phyloP scores from a whole-genome alignment of 2,113 vertebrate species.

The Marmota monax region DNA sequence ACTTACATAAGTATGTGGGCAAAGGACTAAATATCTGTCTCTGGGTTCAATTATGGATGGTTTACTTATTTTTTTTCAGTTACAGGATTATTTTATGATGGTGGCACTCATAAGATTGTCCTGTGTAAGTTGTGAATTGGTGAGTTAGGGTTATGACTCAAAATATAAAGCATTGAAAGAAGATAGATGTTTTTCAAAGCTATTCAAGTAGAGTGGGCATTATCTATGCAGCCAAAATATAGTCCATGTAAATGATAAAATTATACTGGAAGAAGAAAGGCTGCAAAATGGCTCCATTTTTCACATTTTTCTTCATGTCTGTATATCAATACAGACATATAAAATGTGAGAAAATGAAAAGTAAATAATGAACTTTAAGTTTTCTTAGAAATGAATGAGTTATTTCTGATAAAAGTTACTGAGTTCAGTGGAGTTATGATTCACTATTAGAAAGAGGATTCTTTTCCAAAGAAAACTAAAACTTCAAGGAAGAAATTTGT shows the following conservation, averaged over 20 bases:
- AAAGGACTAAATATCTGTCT: neutral
- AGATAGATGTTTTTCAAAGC: neutral
- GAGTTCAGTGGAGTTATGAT: neutral
- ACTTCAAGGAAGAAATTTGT: neutral
- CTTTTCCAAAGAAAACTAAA: neutral
- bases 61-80: neutral
- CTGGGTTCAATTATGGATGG: neutral
- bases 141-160: neutral
- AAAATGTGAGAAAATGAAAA: neutral
- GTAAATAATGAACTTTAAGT: neutral
- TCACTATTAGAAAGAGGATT: neutral
- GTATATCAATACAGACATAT: neutral
- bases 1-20: neutral
- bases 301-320: neutral
- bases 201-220: constrained; percentile 9
- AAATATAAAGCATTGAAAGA: neutral
- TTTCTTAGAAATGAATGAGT: neutral
- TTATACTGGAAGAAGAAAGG: neutral
- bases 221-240: neutral
- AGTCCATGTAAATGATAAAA: neutral
- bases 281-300: neutral
- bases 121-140: neutral
- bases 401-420: neutral
- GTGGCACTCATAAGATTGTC: neutral
- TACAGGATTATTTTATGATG: neutral